Conservation (phyloP, 2,888 invertebrate species). For the Agriopis marginaria region DNA sequence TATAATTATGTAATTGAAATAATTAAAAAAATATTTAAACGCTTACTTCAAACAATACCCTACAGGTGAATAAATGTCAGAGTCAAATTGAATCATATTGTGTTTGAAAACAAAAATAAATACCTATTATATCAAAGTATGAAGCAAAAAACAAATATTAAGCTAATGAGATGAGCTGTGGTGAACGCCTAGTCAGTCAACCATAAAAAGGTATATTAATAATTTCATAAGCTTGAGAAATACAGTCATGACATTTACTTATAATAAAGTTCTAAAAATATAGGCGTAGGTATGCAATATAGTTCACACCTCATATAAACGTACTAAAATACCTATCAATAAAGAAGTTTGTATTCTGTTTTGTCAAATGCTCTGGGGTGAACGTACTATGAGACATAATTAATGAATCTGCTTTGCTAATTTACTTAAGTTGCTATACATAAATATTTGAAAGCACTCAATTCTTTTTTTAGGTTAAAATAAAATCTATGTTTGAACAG, state of each 20-base stretch:
- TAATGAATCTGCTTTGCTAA: constrained; percentile 2
- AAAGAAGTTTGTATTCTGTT: neutral
- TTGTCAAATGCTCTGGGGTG: constrained; percentile 3
- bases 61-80: too few species aligned
- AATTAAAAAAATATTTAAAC: too few species aligned
- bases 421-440: constrained; percentile 17
- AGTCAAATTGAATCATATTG: too few species aligned
- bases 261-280: constrained; percentile 8
- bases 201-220: too few species aligned
- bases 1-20: too few species aligned
- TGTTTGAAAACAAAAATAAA: too few species aligned
- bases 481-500: constrained; percentile 17
- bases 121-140: too few species aligned
- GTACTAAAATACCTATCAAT: neutral
- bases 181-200: too few species aligned
- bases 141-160: too few species aligned
- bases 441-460: constrained; percentile 31
- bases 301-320: neutral
- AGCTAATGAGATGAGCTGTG: too few species aligned
- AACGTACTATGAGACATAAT: constrained; percentile 12
- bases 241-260: neutral
- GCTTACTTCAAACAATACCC: too few species aligned
- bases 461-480: constrained; percentile 27
- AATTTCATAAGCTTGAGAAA: constrained; percentile 1
- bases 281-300: too few species aligned